Base-by-base conservation (phyloP, 23 tunicate species). In the Botrylloides violaceus region DNA sequence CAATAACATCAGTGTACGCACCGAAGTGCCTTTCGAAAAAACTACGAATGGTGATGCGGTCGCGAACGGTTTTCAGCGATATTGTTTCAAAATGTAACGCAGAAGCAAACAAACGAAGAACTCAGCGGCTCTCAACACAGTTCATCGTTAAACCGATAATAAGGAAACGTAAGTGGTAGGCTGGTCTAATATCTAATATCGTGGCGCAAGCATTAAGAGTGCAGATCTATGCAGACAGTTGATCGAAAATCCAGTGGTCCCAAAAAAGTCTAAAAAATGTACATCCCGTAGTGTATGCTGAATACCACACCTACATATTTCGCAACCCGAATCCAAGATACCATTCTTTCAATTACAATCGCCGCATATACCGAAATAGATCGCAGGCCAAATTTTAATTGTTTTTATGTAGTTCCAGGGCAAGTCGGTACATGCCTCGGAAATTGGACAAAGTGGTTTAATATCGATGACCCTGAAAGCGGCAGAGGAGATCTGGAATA, bases 401-500 rank as follows among this genome's bases (percentile, higher is more conserved):
- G n/a, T n/a, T 65, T 65, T 29, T 68, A 1, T 23, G 21, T 56
- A 68, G 74, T 32, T 19, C 31, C 58, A n/a, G 74, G 74, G 19
- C 58, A 39, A n/a, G 47, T 32, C 27, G 74, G 74, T 5, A 43
- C 36, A 22, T 68, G 74, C 37, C 22, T 4, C 12, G 49, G 32
- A 19, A 43, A 28, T 24, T 68, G 74, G 74, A 37, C 74, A 1
- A 32, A 0, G 5, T 68, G 74, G 74, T 68, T 32, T 43, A 68
- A 68, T 56, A 39, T n/a, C 15, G 74, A 68, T 25, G 20, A 35
- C 9, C 74, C 74, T 0, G 28, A 60, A 26, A 20, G 29, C 37
- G 59, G 74, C 21, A 68, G 58, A 6, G 74, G 74, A 68, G 74
- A 68, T 56, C 36, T 37, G 56, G 74, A 68, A 68, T 68, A 68